phyloP scores from a whole-genome alignment of 2,888 invertebrate genomes.

The Callosobruchus maculatus region DNA sequence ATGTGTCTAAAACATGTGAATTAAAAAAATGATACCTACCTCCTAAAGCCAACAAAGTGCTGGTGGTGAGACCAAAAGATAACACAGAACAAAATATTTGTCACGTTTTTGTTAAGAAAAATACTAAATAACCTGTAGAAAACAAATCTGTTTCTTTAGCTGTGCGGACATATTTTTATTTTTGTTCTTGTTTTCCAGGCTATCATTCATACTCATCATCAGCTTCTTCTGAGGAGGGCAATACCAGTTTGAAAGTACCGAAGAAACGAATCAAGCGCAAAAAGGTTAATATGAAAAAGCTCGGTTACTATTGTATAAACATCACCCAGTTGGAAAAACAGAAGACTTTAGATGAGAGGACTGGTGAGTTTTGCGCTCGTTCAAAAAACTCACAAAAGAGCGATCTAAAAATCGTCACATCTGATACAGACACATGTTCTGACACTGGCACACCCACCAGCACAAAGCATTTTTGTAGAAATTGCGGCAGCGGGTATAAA shows the following conservation, averaged over 20 bases:
- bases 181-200: not conserved
- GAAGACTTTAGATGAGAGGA: conserved; percentile 27
- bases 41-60: no score
- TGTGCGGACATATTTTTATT: no score
- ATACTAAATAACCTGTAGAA: no score
- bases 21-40: no score
- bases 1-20: no score
- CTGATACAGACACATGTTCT: conserved; percentile 35
- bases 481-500: conserved; percentile 34
- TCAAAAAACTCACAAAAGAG: conserved; percentile 11
- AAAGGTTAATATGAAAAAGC: conserved; percentile 12
- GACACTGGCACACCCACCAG: conserved; percentile 27
- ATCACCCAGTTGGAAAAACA: conserved; percentile 22
- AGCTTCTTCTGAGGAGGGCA: conserved; percentile 14
- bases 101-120: no score
- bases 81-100: no score
- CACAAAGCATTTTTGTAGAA: conserved; percentile 28
- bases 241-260: conserved; percentile 6
- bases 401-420: conserved; percentile 23
- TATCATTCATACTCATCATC: conserved; percentile 6
- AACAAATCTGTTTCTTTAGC: no score
- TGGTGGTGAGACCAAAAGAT: no score
- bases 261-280: conserved; percentile 12
- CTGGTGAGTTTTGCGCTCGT: conserved; percentile 30
- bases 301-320: conserved; percentile 25